These are phyloP conservation scores for Gallinago undulata DNA, from an alignment of 2,113 vertebrate genomes.

Conservation along the genomic window DNA sequence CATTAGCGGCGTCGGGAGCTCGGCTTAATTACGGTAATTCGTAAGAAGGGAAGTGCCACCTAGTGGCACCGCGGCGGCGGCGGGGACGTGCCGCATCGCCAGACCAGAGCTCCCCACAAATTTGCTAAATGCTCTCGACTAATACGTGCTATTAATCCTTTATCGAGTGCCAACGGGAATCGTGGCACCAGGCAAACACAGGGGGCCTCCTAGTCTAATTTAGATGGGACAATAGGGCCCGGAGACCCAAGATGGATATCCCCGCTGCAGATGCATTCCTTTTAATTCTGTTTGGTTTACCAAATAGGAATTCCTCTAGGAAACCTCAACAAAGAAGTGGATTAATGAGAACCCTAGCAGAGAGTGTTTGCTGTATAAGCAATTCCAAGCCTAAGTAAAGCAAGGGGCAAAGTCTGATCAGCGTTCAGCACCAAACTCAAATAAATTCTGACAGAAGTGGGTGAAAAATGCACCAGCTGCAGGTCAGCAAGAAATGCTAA, in stretches of 20 bases:
- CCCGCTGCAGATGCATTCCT: conserved; percentile 25
- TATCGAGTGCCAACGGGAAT: background rate
- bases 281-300: conserved; percentile 65
- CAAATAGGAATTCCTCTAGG: conserved; percentile 56
- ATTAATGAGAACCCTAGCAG: conserved; percentile 61
- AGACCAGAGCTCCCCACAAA: background rate
- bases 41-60: conserved; percentile 61
- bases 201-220: conserved; percentile 16
- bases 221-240: background rate
- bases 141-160: background rate
- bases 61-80: background rate
- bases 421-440: conserved; percentile 42
- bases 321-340: conserved; percentile 62
- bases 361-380: conserved; percentile 60
- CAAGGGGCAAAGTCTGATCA: conserved; percentile 57
- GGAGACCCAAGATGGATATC: conserved; percentile 32
- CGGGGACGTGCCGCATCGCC: background rate
- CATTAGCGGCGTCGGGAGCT: background rate
- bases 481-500: conserved; percentile 45
- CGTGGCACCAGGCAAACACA: background rate
- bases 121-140: background rate
- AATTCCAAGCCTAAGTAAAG: conserved; percentile 44
- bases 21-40: conserved; percentile 25
- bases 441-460: conserved; percentile 62
- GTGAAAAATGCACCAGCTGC: conserved; percentile 57